Evolutionary conservation across 2,113 vertebrate genomes (phyloP).

Genomic region (Myiozetetes cayanensis): DNA sequence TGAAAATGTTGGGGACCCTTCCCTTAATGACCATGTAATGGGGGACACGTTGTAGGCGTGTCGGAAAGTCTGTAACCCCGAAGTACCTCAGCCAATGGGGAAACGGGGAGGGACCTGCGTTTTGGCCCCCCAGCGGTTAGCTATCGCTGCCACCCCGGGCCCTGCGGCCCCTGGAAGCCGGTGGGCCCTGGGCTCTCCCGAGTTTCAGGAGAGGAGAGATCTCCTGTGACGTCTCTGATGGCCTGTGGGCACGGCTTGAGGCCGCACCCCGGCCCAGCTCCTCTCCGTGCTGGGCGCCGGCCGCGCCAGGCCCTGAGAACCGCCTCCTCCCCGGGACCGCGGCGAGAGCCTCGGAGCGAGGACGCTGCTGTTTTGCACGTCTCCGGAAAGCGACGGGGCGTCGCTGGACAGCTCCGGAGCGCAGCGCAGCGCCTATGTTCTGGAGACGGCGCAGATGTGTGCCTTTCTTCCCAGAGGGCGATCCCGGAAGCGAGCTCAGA

Average conservation of each 20-base stretch:
- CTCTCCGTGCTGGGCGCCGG: neutral
- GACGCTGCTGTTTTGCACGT: neutral
- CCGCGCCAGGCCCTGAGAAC: neutral
- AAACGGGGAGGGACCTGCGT: no score
- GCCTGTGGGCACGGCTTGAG: neutral
- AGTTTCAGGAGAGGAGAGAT: neutral
- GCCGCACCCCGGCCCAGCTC: neutral
- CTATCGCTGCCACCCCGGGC: neutral
- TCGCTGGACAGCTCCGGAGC: neutral
- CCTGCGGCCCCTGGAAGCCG: neutral
- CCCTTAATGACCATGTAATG: no score
- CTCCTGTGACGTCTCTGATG: neutral
- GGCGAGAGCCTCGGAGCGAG: neutral
- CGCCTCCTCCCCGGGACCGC: neutral
- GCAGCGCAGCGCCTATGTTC: conserved; percentile 40
- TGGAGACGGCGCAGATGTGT: conserved; percentile 42
- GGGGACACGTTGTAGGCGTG: no score
- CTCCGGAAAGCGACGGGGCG: neutral
- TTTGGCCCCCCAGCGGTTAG: neutral
- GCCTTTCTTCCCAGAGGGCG: neutral
- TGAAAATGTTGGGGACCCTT: no score
- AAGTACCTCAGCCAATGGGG: no score
- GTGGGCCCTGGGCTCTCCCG: neutral
- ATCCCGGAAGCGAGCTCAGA: neutral
- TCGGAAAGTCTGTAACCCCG: no score